Evolutionary conservation across 2,113 vertebrate species (phyloP).

Genomic region (Oreochromis spilurus): DNA sequence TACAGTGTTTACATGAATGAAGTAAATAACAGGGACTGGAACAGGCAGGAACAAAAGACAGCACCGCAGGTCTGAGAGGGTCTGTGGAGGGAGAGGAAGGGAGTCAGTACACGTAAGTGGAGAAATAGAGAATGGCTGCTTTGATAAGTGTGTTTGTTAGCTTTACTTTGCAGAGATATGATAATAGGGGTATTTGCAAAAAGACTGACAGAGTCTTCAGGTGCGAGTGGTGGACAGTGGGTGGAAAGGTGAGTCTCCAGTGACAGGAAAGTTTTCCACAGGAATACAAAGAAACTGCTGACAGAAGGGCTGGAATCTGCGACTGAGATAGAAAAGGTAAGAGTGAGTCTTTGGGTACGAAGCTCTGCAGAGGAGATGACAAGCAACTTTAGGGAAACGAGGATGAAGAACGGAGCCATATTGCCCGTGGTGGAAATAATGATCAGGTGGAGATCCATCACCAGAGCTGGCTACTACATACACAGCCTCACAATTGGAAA

Average conservation of each 20-base stretch:
- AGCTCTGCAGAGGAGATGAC: background rate
- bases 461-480: background rate
- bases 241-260: background rate
- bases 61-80: background rate
- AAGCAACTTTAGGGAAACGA: background rate
- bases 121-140: background rate
- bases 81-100: background rate
- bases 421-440: background rate
- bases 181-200: background rate
- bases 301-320: background rate
- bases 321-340: background rate
- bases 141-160: background rate
- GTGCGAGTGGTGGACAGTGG: background rate
- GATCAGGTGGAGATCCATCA: background rate
- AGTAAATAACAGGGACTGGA: background rate
- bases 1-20: background rate
- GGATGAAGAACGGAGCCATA: background rate
- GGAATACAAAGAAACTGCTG: background rate
- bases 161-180: background rate
- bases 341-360: background rate
- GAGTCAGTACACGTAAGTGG: background rate
- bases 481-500: background rate
- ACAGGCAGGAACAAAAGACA: background rate
- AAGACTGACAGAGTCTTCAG: background rate
- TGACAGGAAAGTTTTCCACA: background rate